phyloP scores from a whole-genome alignment of 2,797 vertebrate species.

The Oryzias sinensis region DNA sequence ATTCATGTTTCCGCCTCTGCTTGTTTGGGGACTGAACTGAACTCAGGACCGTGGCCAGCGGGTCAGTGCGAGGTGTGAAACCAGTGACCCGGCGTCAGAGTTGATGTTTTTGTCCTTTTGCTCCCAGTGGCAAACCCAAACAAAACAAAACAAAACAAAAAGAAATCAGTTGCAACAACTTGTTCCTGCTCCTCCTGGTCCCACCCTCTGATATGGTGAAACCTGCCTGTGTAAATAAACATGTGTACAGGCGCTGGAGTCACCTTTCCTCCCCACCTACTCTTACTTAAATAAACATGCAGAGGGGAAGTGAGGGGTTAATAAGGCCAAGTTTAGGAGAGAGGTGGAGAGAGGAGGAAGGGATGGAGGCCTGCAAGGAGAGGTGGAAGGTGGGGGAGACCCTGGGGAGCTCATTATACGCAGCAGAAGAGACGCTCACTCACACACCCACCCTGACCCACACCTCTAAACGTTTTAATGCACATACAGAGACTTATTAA shows the following conservation, averaged over 20 bases:
- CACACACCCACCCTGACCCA: conserved; percentile 43
- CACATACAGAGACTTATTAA: conserved; percentile 66
- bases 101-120: conserved; percentile 22
- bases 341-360: conserved; percentile 37
- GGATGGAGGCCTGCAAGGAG: conserved; percentile 29
- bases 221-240: conserved; percentile 59
- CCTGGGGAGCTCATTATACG: conserved; percentile 73
- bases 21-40: conserved; percentile 18
- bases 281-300: conserved; percentile 65
- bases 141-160: neutral
- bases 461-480: conserved; percentile 51
- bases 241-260: conserved; percentile 49
- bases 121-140: conserved; percentile 16
- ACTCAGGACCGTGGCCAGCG: conserved; percentile 26
- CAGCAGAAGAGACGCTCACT: conserved; percentile 57
- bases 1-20: conserved; percentile 11
- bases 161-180: conserved; percentile 12
- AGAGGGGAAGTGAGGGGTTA: conserved; percentile 61
- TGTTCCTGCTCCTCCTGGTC: conserved; percentile 16
- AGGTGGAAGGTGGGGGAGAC: conserved; percentile 53
- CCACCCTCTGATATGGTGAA: conserved; percentile 24
- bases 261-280: conserved; percentile 51
- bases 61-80: conserved; percentile 56
- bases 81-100: conserved; percentile 51
- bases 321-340: conserved; percentile 70